A percentile compares a stretch with the other conserved stretches of the same genome.
phyloP scores from a whole-genome alignment of 2,113 vertebrate species.

The Mustela lutreola region DNA sequence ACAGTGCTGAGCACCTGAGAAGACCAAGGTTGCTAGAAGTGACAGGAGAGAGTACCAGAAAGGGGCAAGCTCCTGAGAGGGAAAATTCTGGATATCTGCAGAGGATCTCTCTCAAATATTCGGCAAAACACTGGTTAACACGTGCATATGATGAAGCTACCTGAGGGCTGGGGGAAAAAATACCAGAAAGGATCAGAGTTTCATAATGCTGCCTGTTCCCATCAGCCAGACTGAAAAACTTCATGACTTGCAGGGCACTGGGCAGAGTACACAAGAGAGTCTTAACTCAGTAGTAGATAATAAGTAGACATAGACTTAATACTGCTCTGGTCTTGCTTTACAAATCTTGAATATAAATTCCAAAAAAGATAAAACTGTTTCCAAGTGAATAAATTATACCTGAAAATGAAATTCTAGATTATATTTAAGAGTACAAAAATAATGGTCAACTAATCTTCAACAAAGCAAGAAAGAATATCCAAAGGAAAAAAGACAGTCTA shows the following conservation, averaged over 20 bases:
- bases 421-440: background rate
- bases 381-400: background rate
- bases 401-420: background rate
- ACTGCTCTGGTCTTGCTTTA: background rate
- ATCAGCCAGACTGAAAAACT: background rate
- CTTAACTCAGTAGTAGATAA: background rate
- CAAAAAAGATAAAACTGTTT: background rate
- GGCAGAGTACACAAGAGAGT: background rate
- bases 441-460: background rate
- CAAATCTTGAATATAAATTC: background rate
- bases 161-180: background rate
- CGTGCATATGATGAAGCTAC: background rate
- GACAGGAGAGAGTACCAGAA: background rate
- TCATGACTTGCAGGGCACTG: background rate
- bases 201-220: background rate
- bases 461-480: background rate
- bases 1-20: background rate
- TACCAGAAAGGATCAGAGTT: background rate
- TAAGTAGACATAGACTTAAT: background rate
- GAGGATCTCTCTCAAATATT: background rate
- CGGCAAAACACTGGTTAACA: background rate
- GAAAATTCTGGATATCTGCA: background rate
- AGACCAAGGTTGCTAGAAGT: background rate
- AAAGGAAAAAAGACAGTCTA: background rate
- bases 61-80: background rate